Percentiles rank a stretch among this genome's conserved stretches.
Conservation (phyloP, 2,797 vertebrate genomes). For the Luscinia luscinia region DNA sequence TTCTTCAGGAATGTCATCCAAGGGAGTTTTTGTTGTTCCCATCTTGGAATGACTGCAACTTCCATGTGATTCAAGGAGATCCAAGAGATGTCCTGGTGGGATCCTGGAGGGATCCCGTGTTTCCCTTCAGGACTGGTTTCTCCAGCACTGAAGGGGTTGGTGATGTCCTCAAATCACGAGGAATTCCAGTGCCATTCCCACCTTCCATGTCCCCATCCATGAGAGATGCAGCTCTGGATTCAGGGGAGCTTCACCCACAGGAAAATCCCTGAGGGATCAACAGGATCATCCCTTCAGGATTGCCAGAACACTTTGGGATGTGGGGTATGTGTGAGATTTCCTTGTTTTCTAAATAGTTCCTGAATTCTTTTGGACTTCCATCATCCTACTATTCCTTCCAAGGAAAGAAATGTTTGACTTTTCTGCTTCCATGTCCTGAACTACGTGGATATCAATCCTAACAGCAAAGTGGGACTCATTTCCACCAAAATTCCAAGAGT, state of each 20-base stretch:
- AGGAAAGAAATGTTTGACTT: not conserved
- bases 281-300: fast-evolving
- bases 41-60: not conserved
- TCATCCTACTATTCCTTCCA: not conserved
- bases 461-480: not conserved
- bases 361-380: not conserved
- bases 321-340: not conserved
- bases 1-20: not conserved
- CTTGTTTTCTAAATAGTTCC: not conserved
- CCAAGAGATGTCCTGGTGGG: not conserved
- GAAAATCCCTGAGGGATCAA: not conserved
- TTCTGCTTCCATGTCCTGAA: not conserved
- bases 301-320: not conserved
- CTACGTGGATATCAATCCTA: not conserved
- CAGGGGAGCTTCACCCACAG: not conserved
- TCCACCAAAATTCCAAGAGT: not conserved
- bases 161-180: not conserved
- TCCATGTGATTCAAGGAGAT: not conserved
- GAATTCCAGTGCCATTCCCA: not conserved
- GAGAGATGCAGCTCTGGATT: not conserved
- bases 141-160: fast-evolving
- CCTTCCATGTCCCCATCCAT: not conserved
- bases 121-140: not conserved
- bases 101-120: not conserved
- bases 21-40: not conserved